These are phyloP conservation scores for Hybognathus amarus DNA, from an alignment of 2,797 vertebrate genomes.

Conservation along the genomic window DNA sequence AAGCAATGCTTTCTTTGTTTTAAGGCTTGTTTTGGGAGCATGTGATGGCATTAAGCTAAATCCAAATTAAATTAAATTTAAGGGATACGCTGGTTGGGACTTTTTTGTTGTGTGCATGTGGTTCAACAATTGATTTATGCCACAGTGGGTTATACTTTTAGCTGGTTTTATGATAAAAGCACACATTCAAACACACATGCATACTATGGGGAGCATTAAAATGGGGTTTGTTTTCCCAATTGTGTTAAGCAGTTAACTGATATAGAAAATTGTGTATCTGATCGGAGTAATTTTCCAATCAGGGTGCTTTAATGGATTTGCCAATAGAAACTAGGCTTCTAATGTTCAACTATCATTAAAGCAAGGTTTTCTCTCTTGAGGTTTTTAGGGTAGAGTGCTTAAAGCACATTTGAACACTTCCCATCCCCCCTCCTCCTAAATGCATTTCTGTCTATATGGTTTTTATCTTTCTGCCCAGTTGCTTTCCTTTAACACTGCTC, in stretches of 20 bases:
- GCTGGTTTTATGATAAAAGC: conserved; percentile 49
- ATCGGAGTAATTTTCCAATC: conserved; percentile 58
- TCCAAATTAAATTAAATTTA: not conserved
- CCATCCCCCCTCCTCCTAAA: conserved; percentile 27
- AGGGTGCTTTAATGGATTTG: conserved; percentile 59
- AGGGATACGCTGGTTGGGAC: not conserved
- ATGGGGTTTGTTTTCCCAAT: conserved; percentile 76
- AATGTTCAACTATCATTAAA: conserved; percentile 49
- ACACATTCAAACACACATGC: conserved; percentile 27
- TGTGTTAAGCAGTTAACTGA: conserved; percentile 75
- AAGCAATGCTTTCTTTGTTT: conserved; percentile 25
- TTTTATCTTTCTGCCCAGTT: conserved; percentile 60
- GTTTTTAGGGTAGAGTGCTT: not conserved
- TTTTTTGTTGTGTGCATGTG: not conserved
- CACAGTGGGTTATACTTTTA: conserved; percentile 58
- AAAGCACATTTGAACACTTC: conserved; percentile 57
- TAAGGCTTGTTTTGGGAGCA: conserved; percentile 3
- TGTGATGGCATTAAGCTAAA: not conserved
- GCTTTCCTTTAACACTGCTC: conserved; percentile 39
- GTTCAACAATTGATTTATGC: not conserved
- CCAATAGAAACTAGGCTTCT: conserved; percentile 42
- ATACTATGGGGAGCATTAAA: conserved; percentile 66
- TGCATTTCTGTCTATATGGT: conserved; percentile 53
- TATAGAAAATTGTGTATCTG: conserved; percentile 68
- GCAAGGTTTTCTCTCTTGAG: not conserved